Evolutionary conservation across 1,140 invertebrate species (phyloP).

Genomic region (Megathymus violae): DNA sequence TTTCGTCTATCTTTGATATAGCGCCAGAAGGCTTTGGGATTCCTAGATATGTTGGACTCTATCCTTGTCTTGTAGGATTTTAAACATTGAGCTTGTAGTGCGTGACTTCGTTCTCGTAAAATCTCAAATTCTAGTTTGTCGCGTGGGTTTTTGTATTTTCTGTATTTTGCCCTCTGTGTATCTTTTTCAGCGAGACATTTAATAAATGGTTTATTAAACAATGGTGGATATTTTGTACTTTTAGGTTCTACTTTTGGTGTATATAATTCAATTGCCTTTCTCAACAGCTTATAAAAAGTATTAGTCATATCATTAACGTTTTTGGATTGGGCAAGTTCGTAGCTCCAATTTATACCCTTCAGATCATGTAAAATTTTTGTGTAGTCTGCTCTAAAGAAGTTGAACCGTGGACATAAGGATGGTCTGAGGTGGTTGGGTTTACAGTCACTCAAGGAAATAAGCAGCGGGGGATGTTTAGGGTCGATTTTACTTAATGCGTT

Average conservation of each 20-base stretch:
- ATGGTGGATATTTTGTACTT: constrained; percentile 14
- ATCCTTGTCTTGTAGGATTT: constrained; percentile 4
- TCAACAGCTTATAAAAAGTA: neutral
- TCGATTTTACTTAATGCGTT: no score
- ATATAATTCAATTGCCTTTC: constrained; percentile 5
- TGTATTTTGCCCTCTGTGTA: constrained; percentile 1
- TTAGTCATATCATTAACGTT: constrained; percentile 16
- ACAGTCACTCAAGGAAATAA: no score
- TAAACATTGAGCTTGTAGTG: neutral
- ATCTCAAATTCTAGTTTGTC: constrained; percentile 18
- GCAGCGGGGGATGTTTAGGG: no score
- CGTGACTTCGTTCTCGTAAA: constrained; percentile 10
- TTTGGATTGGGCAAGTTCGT: neutral
- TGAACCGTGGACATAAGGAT: no score
- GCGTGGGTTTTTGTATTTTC: constrained; percentile 18
- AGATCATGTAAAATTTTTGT: no score
- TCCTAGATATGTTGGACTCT: constrained; percentile 1
- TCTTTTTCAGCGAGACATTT: constrained; percentile 18
- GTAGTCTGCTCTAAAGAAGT: no score
- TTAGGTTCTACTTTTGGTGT: constrained; percentile 7
- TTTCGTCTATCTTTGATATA: constrained; percentile 9
- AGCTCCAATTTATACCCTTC: constrained; percentile 9
- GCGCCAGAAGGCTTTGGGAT: constrained; percentile 10
- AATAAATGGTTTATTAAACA: constrained; percentile 14
- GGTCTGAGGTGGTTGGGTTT: no score